Evolutionary conservation across 1,140 invertebrate genomes (phyloP).

Genomic region (Neuroterus valhalla): DNA sequence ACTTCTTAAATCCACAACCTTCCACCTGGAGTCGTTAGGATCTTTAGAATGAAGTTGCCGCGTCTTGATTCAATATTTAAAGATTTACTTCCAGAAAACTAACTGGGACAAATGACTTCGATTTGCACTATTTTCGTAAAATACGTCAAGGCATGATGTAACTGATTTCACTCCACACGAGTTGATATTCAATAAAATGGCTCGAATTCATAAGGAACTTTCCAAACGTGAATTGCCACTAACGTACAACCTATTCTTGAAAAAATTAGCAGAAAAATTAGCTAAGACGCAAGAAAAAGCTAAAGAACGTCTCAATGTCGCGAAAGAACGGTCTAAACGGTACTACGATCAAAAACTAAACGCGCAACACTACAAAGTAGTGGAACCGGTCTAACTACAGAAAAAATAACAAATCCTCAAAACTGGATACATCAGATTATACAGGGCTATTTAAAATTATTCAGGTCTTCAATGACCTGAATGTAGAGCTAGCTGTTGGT

Average conservation of each 20-base stretch:
- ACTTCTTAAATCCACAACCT: conserved; percentile 9
- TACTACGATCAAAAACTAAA: neutral
- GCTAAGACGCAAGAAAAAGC: neutral
- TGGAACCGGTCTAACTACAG: neutral
- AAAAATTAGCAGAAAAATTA: neutral
- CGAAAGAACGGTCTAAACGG: too few relatives aligned
- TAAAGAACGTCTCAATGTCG: neutral
- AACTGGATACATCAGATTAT: neutral
- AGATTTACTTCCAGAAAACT: too few relatives aligned
- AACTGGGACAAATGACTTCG: too few relatives aligned
- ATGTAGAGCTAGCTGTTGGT: too few relatives aligned
- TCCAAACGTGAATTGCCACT: neutral
- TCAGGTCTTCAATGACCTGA: neutral
- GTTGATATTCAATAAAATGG: neutral
- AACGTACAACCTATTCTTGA: neutral
- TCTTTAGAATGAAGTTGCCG: conserved; percentile 30
- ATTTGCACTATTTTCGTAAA: too few relatives aligned
- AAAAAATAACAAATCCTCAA: neutral
- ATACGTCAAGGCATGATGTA: neutral
- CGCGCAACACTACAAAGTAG: neutral
- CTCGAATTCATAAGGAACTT: neutral
- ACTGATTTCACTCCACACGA: neutral
- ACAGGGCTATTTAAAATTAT: too few relatives aligned
- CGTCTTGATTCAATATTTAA: too few relatives aligned
- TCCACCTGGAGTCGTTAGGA: neutral